These are phyloP conservation scores for Pachliopta kotzebuea DNA, from an alignment of 2,888 invertebrate genomes.

Conservation along the genomic window DNA sequence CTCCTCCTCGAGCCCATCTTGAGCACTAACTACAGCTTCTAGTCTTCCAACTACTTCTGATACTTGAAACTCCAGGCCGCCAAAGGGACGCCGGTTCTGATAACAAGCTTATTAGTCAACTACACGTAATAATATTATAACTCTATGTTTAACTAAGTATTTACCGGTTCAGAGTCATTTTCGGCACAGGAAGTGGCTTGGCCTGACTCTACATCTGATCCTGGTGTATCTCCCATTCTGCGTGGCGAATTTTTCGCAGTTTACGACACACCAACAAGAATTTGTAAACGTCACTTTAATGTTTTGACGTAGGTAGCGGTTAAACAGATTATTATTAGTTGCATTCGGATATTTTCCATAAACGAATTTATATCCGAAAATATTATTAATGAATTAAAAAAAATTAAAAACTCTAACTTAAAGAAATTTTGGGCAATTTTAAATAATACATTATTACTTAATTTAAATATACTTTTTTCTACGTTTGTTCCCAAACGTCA, in stretches of 20 bases:
- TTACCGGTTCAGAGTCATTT: constrained; percentile 56
- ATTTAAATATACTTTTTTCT: too few relatives aligned
- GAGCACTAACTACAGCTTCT: constrained; percentile 82
- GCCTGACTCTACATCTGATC: constrained; percentile 58
- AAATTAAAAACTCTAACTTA: too few relatives aligned
- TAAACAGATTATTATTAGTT: constrained; percentile 6
- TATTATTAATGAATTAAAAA: too few relatives aligned
- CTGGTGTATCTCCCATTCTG: constrained; percentile 73
- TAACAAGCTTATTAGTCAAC: constrained; percentile 30
- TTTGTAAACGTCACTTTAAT: constrained; percentile 77
- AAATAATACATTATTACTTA: too few relatives aligned
- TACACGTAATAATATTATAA: neutral
- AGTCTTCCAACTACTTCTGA: constrained; percentile 86
- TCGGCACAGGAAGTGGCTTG: constrained; percentile 54
- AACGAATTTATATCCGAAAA: too few relatives aligned
- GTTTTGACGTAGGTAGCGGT: constrained; percentile 56
- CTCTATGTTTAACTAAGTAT: constrained; percentile 23
- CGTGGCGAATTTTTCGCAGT: constrained; percentile 61
- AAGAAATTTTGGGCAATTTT: too few relatives aligned
- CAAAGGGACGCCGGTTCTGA: constrained; percentile 83
- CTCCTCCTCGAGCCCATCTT: constrained; percentile 64
- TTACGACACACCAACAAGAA: constrained; percentile 63
- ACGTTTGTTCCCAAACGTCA: too few relatives aligned
- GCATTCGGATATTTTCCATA: constrained; percentile 1
- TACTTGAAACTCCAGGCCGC: constrained; percentile 85